These are phyloP conservation scores for Hoplias malabaricus DNA, from an alignment of 2,113 vertebrate genomes.

Conservation along the genomic window DNA sequence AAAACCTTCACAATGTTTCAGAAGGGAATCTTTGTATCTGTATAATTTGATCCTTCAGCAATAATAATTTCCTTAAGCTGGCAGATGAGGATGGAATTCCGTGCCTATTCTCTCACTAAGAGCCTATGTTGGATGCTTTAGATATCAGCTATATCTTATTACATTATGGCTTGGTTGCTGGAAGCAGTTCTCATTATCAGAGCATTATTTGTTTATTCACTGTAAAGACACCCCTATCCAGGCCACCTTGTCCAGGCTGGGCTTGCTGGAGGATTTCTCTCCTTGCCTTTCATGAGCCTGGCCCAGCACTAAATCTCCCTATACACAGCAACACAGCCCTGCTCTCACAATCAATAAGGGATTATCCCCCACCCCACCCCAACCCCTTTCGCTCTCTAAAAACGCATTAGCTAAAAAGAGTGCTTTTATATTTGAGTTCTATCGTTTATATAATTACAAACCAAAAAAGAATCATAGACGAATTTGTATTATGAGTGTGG, in stretches of 20 bases:
- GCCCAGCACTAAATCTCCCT: conserved; percentile 38
- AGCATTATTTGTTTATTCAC: conserved; percentile 32
- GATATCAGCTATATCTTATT: conserved; percentile 6
- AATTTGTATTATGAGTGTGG: conserved; percentile 27
- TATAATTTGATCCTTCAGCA: not conserved
- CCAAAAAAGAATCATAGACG: conserved; percentile 14
- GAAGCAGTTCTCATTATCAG: conserved; percentile 21
- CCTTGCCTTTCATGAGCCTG: conserved; percentile 41
- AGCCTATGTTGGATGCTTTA: not conserved
- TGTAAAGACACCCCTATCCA: not conserved
- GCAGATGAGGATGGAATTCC: conserved; percentile 1
- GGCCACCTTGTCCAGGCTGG: not conserved
- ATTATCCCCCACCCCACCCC: conserved; percentile 23
- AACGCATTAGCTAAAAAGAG: conserved; percentile 33
- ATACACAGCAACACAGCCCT: conserved; percentile 10
- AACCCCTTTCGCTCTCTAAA: conserved; percentile 19
- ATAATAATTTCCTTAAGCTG: not conserved
- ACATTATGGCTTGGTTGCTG: conserved; percentile 6
- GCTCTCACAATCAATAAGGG: conserved; percentile 45
- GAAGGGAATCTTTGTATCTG: not conserved
- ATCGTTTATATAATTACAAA: conserved; percentile 37
- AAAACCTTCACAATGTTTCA: not conserved
- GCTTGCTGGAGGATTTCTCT: conserved; percentile 25
- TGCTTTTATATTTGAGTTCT: conserved; percentile 20
- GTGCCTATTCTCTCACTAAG: not conserved